Base-by-base conservation (phyloP, 1,140 invertebrate species). In the Drosophila bifasciata region DNA sequence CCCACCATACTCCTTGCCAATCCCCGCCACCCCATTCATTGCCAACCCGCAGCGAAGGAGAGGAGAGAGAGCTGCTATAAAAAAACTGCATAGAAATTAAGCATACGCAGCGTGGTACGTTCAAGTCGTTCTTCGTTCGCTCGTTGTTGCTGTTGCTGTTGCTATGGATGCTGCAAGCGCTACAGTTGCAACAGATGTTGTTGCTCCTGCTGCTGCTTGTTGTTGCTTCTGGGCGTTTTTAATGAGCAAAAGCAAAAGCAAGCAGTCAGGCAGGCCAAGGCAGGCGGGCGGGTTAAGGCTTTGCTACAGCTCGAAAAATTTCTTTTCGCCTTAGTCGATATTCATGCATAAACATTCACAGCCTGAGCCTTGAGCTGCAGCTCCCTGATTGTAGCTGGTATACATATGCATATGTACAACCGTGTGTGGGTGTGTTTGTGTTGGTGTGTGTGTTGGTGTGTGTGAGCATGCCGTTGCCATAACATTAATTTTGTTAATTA, bases 401-500 rank as follows among this genome's bases (percentile, higher is more conserved):
- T 8, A 28, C 3, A 23, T 13, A 39, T 40, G 46, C 7, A 7
- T 32, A 21, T 56, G 53, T 46, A 28, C 7, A 16, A n/a, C n/a
- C n/a, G 36, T 23, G 36, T 8, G 13, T 58, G 44, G n/a, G n/a
- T n/a, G n/a, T n/a, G n/a, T n/a, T n/a, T n/a, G n/a, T n/a, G n/a
- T n/a, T n/a, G n/a, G n/a, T 39, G 19, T 32, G 23, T 17, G n/a
- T 41, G 16, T 16, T 40, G 39, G 39, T 39, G 23, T 43, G 45
- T 32, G 46, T 45, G 43, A 73, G 50, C 68, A 62, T 66, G 41
- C 45, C 66, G 58, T 78, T 88, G 69, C 78, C 74, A 78, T 88
- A 81, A 78, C 69, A 86, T 86, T 86, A 88, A 86, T 88, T 86
- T 88, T 86, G 81, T 81, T 86, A 86, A 86, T 86, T 86, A 86